Percentiles rank a stretch among this genome's conserved stretches.
These are phyloP conservation scores for Rhynchophorus ferrugineus DNA, from an alignment of 1,140 invertebrate genomes.

Conservation along the genomic window DNA sequence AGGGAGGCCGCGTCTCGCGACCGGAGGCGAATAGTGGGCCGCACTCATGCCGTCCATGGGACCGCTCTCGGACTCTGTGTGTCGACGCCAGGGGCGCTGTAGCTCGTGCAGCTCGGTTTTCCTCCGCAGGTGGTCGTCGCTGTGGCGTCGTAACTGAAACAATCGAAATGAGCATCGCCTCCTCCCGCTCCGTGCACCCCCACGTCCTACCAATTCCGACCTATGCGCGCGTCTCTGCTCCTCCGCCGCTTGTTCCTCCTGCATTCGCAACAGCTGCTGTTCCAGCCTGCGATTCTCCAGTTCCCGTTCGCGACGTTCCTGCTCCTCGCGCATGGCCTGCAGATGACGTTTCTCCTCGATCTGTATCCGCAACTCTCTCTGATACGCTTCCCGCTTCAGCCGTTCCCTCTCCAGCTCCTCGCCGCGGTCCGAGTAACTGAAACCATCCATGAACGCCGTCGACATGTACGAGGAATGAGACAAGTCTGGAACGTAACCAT, in stretches of 20 bases:
- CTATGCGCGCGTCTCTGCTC: conserved; percentile 30
- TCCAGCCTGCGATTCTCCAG: conserved; percentile 48
- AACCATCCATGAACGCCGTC: conserved; percentile 35
- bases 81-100: conserved; percentile 43
- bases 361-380: conserved; percentile 35
- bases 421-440: conserved; percentile 34
- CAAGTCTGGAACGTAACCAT: conserved; percentile 31
- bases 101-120: conserved; percentile 41
- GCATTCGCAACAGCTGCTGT: conserved; percentile 46
- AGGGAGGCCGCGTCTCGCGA: conserved; percentile 19
- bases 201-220: conserved; percentile 26
- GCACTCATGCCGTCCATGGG: conserved; percentile 13
- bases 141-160: conserved; percentile 38
- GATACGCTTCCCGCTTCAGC: conserved; percentile 37
- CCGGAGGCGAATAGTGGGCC: conserved; percentile 35
- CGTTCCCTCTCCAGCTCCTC: conserved; percentile 38
- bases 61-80: conserved; percentile 34
- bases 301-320: conserved; percentile 40
- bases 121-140: conserved; percentile 42
- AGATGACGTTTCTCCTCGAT: conserved; percentile 39
- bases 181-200: neutral
- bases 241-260: conserved; percentile 44
- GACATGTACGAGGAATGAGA: conserved; percentile 32
- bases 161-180: neutral
- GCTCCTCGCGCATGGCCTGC: conserved; percentile 35